A percentile compares a stretch with the other conserved stretches of the same genome.
phyloP scores from a whole-genome alignment of 2,888 invertebrate species.

The Nemoura dubitans region DNA sequence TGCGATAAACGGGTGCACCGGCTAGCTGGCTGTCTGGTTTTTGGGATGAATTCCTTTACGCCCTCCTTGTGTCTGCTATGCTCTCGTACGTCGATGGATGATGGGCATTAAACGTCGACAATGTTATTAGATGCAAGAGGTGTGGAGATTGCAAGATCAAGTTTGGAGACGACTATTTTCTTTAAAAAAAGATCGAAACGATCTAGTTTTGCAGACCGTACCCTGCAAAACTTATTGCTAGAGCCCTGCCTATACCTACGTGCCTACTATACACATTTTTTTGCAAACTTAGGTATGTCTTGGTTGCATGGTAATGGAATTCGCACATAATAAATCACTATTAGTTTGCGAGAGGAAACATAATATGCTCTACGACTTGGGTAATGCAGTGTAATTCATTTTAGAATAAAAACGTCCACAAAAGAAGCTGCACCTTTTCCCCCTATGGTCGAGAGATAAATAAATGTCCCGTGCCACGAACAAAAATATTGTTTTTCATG shows the following conservation, averaged over 20 bases:
- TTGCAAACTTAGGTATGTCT: too few relatives aligned
- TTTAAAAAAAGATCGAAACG: neutral
- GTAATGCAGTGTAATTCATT: too few relatives aligned
- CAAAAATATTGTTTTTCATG: constrained; percentile 4
- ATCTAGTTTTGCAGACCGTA: neutral
- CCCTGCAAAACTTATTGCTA: too few relatives aligned
- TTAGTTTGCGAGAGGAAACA: too few relatives aligned
- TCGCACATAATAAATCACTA: too few relatives aligned
- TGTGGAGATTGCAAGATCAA: neutral
- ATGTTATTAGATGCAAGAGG: constrained; percentile 4
- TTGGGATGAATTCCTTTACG: neutral
- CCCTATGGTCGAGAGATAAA: neutral
- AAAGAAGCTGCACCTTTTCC: neutral
- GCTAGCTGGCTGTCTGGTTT: neutral
- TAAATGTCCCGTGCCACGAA: neutral
- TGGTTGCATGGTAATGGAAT: too few relatives aligned
- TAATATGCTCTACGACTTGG: too few relatives aligned
- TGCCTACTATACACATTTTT: too few relatives aligned
- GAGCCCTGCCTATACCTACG: too few relatives aligned
- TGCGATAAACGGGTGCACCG: neutral
- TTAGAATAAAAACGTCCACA: too few relatives aligned
- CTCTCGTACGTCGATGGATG: neutral
- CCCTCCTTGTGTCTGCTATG: constrained; percentile 2
- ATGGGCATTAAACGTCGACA: neutral
- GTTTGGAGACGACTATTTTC: neutral